phyloP scores from a whole-genome alignment of 2,797 vertebrate genomes.

The Mycteria americana region DNA sequence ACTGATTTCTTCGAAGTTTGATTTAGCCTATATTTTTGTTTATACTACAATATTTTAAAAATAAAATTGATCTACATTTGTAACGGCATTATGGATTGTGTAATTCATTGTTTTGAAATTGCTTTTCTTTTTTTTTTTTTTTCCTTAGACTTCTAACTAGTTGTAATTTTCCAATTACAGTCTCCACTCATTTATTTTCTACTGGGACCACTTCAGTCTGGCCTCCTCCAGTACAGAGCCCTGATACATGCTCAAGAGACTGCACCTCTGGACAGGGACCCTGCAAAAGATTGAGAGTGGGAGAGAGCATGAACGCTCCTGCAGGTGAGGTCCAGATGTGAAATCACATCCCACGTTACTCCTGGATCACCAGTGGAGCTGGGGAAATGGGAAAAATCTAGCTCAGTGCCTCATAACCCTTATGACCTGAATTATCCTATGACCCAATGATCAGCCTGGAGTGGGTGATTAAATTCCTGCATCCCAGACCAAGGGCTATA shows the following conservation, averaged over 20 bases:
- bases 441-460: neutral
- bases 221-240: neutral
- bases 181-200: neutral
- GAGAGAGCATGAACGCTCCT: fast-evolving
- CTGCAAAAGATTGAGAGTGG: neutral
- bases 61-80: neutral
- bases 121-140: neutral
- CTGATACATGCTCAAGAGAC: fast-evolving
- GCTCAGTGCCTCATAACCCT: neutral
- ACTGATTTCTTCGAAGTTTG: neutral
- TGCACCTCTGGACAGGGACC: neutral
- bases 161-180: neutral
- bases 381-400: neutral
- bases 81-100: neutral
- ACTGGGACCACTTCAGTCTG: neutral
- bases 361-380: neutral
- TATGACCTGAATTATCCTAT: neutral
- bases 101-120: neutral
- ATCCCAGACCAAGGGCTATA: neutral
- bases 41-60: neutral
- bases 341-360: neutral
- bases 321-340: neutral
- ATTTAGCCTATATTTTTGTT: neutral
- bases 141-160: neutral
- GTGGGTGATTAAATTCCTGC: neutral